Evolutionary conservation across 2,888 invertebrate species (phyloP).

Genomic region (Euspilapteryx auroguttella): DNA sequence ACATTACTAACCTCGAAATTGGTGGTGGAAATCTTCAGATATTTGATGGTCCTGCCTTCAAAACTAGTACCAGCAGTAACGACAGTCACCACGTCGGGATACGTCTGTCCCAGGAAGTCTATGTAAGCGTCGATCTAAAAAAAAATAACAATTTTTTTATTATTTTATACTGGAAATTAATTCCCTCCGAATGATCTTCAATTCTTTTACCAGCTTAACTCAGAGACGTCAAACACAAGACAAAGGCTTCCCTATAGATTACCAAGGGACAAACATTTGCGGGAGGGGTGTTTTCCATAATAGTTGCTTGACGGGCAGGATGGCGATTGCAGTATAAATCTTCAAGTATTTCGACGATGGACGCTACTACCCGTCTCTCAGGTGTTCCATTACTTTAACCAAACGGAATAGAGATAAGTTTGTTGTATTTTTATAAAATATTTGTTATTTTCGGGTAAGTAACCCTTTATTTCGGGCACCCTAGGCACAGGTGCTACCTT

Average conservation of each 20-base stretch:
- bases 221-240: too few relatives aligned
- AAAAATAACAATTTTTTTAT: not conserved
- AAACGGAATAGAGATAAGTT: not conserved
- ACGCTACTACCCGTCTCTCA: too few relatives aligned
- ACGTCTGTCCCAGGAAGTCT: conserved; percentile 19
- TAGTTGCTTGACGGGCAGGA: too few relatives aligned
- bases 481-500: not conserved
- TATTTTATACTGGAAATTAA: not conserved
- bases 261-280: too few relatives aligned
- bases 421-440: not conserved
- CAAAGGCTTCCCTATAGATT: too few relatives aligned
- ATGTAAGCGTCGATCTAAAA: conserved; percentile 33
- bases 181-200: not conserved
- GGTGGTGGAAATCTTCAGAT: conserved; percentile 59
- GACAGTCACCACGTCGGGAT: conserved; percentile 23
- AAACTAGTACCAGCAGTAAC: conserved; percentile 51
- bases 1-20: conserved; percentile 26
- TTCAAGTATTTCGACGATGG: too few relatives aligned
- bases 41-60: conserved; percentile 58
- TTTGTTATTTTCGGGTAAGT: not conserved
- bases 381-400: not conserved
- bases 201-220: too few relatives aligned
- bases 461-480: not conserved
- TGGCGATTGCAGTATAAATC: too few relatives aligned
- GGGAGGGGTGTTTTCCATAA: too few relatives aligned